Percentiles rank a stretch among this genome's conserved stretches.
Evolutionary conservation across 2,797 vertebrate genomes (phyloP).

Genomic region (Choloepus didactylus): DNA sequence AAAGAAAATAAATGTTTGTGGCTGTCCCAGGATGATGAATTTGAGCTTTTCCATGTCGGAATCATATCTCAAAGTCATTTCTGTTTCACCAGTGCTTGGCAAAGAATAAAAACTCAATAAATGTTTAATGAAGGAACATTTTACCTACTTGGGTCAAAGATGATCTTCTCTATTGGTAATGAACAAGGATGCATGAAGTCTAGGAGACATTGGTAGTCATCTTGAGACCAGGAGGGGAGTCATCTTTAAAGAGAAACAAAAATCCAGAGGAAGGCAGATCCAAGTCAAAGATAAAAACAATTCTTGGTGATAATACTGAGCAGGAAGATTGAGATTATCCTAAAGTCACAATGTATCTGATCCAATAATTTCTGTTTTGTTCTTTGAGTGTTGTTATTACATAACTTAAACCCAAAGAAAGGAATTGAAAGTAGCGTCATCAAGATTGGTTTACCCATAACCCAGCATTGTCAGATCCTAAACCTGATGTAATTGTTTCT

Average conservation of each 20-base stretch:
- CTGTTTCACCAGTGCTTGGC: not conserved
- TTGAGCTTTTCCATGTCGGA: not conserved
- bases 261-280: not conserved
- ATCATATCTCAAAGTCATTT: constrained; percentile 3
- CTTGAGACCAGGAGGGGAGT: not conserved
- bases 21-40: not conserved
- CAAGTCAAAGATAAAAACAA: not conserved
- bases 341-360: not conserved
- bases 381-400: not conserved
- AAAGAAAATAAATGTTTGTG: constrained; percentile 1
- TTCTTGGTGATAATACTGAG: not conserved
- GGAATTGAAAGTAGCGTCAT: not conserved
- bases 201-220: not conserved
- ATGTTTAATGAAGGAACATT: not conserved
- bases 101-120: constrained; percentile 13
- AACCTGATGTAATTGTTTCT: not conserved
- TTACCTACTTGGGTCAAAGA: not conserved
- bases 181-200: not conserved
- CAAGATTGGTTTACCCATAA: not conserved
- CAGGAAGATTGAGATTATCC: not conserved
- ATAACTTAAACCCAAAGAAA: constrained; percentile 14
- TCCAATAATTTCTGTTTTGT: not conserved
- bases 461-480: not conserved
- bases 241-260: constrained; percentile 21
- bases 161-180: constrained; percentile 23